These are phyloP conservation scores for Chloropsis hardwickii DNA, from an alignment of 2,113 vertebrate species.

Conservation along the genomic window DNA sequence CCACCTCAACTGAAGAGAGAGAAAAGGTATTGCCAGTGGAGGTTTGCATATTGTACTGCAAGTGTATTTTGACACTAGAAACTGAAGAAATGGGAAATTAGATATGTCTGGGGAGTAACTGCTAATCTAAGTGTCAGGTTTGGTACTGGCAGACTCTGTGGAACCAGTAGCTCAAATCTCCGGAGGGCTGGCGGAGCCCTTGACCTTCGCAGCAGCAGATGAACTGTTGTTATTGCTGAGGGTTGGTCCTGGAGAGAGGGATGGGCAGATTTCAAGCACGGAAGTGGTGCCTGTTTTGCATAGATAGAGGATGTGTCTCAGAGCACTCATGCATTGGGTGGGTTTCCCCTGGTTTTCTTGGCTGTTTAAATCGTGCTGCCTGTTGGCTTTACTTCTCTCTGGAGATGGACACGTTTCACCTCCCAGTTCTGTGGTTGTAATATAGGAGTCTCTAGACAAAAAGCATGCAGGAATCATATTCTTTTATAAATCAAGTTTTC, in stretches of 20 bases:
- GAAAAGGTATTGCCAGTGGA: background rate
- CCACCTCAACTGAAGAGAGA: background rate
- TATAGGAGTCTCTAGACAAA: background rate
- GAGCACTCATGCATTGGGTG: background rate
- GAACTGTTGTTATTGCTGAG: background rate
- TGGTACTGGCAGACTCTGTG: conserved; percentile 54
- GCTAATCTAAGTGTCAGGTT: conserved; percentile 60
- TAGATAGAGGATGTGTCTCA: background rate
- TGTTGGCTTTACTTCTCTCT: background rate
- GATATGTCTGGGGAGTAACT: conserved; percentile 47
- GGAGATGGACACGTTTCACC: background rate
- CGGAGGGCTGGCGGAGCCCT: background rate
- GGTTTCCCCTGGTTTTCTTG: background rate
- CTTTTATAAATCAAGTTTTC: background rate
- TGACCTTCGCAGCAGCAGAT: conserved; percentile 23
- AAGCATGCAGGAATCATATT: background rate
- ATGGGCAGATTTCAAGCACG: background rate
- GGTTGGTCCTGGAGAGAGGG: background rate
- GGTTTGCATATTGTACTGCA: conserved; percentile 51
- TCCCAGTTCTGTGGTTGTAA: rapidly evolving
- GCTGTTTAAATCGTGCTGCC: background rate
- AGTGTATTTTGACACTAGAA: conserved; percentile 65
- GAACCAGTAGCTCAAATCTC: conserved; percentile 57
- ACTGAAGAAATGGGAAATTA: conserved; percentile 61
- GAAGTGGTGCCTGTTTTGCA: background rate